These are phyloP conservation scores for Telmatochromis brichardi DNA, from an alignment of 2,113 vertebrate genomes.

Conservation along the genomic window DNA sequence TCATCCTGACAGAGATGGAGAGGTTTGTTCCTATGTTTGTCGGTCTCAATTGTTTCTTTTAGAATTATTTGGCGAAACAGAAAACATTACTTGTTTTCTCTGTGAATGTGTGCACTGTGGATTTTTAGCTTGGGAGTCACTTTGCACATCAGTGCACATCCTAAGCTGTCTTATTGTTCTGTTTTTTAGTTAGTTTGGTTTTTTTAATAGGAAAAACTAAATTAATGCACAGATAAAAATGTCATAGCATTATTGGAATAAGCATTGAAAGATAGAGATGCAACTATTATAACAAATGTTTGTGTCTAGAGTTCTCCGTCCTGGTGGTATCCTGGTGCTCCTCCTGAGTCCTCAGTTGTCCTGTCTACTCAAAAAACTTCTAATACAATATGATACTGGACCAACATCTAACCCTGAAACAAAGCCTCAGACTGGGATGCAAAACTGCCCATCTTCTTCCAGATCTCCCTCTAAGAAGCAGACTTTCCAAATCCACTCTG, in stretches of 20 bases:
- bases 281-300: background rate
- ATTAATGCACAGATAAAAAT: background rate
- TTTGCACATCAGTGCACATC: background rate
- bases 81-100: background rate
- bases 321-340: slow-evolving; percentile 76
- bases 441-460: background rate
- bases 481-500: background rate
- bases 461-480: slow-evolving; percentile 51
- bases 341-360: slow-evolving; percentile 79
- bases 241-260: background rate
- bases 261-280: background rate
- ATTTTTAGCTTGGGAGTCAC: background rate
- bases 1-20: slow-evolving; percentile 82
- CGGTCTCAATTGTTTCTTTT: background rate
- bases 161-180: background rate
- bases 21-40: slow-evolving; percentile 68
- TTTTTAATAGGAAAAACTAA: background rate
- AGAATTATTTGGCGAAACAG: background rate
- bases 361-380: slow-evolving; percentile 51
- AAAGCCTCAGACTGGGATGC: background rate
- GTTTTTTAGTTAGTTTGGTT: fast-evolving
- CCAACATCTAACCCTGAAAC: background rate
- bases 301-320: slow-evolving; percentile 74
- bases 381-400: background rate
- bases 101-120: background rate